Evolutionary conservation across 2,888 invertebrate genomes (phyloP).

Genomic region (Hymenopus coronatus): DNA sequence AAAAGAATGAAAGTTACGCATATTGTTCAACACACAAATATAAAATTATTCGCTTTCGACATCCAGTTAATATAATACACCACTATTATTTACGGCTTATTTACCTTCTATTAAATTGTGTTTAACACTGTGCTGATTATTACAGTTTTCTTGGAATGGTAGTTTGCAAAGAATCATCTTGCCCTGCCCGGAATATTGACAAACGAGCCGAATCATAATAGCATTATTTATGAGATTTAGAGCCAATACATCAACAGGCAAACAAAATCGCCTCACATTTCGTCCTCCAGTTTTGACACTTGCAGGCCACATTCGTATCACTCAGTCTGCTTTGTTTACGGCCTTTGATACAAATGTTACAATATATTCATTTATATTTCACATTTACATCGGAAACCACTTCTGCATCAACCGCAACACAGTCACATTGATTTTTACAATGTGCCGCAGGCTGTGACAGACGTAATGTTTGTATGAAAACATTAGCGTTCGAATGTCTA

Average conservation of each 20-base stretch:
- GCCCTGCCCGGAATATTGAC: background rate
- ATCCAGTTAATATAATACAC: background rate
- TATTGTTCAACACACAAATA: background rate
- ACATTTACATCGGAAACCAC: background rate
- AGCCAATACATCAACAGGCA: background rate
- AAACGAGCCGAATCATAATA: background rate
- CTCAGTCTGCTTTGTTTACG: background rate
- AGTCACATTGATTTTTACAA: background rate
- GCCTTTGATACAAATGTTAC: background rate
- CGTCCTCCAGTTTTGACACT: background rate
- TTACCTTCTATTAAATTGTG: background rate
- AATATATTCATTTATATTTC: background rate
- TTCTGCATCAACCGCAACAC: background rate
- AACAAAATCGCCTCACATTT: background rate
- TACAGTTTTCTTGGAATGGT: background rate
- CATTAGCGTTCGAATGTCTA: background rate
- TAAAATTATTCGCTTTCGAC: background rate
- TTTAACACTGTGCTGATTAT: background rate
- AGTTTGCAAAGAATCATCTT: background rate
- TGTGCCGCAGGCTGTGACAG: background rate
- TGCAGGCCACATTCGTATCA: background rate
- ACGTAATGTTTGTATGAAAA: background rate
- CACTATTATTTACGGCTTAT: background rate
- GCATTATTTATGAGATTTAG: background rate
- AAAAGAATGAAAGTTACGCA: no score